A percentile compares a stretch with the other conserved stretches of the same genome.
Evolutionary conservation across 1,140 invertebrate species (phyloP).

Genomic region (Papilio machaon): DNA sequence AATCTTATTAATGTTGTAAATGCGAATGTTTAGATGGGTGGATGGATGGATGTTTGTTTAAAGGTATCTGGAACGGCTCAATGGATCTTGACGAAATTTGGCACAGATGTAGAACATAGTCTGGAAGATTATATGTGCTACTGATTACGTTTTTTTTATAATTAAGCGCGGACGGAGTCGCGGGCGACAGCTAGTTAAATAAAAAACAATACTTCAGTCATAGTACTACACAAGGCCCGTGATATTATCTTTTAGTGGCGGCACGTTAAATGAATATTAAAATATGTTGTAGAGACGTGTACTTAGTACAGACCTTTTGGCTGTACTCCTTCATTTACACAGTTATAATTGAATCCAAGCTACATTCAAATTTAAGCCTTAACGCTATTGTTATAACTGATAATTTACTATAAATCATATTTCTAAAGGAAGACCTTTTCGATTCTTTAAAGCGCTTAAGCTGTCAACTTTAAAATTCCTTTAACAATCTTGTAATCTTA

Average conservation of each 20-base stretch:
- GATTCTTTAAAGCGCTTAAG: conserved; percentile 39
- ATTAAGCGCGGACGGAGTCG: no score
- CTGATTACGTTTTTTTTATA: no score
- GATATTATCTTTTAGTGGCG: conserved; percentile 50
- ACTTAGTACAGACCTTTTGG: conserved; percentile 51
- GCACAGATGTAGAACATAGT: no score
- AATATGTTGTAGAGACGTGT: conserved; percentile 45
- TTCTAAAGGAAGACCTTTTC: conserved; percentile 43
- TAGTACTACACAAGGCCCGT: conserved; percentile 42
- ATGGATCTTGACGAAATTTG: no score
- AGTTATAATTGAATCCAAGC: conserved; percentile 44
- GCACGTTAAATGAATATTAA: conserved; percentile 63
- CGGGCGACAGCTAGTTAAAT: conserved; percentile 25
- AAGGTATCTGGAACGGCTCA: no score
- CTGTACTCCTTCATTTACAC: conserved; percentile 55
- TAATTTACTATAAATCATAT: background rate
- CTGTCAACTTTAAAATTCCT: conserved; percentile 50
- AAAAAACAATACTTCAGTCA: conserved; percentile 46
- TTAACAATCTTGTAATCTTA: conserved; percentile 47
- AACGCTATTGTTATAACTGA: background rate
- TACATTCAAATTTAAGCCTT: conserved; percentile 39
- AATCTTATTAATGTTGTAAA: background rate
- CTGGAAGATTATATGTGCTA: no score
- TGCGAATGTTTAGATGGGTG: no score
- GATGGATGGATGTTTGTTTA: no score